Conservation (phyloP, 2,888 invertebrate species). For the Penaeus monodon region DNA sequence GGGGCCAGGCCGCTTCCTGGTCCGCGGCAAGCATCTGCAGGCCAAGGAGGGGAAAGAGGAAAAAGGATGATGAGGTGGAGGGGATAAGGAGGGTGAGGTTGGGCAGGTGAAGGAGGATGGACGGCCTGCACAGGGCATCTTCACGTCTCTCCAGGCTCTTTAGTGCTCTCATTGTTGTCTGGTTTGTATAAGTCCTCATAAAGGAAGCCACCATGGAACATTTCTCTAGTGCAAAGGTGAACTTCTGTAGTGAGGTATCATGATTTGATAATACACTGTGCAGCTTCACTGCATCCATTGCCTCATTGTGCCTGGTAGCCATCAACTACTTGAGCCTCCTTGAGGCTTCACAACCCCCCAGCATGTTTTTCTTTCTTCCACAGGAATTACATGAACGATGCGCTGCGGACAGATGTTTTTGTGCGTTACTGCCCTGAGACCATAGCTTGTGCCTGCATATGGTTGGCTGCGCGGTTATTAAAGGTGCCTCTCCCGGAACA, state of each 20-base stretch:
- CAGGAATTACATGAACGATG: conserved; percentile 99
- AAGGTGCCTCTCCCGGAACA: conserved; percentile 86
- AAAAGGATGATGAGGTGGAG: conserved; percentile 34
- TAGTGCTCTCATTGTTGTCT: conserved; percentile 15
- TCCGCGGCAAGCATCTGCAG: conserved; percentile 24
- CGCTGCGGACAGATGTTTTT: conserved; percentile 95
- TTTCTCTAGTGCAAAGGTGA: conserved; percentile 33
- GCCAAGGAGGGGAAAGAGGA: conserved; percentile 27
- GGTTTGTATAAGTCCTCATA: conserved; percentile 37
- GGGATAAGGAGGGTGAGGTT: conserved; percentile 31
- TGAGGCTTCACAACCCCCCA: conserved; percentile 22
- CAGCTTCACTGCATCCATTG: conserved; percentile 52
- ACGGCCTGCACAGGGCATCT: conserved; percentile 34
- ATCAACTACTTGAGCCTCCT: conserved; percentile 45
- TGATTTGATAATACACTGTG: conserved; percentile 26
- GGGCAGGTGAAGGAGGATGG: conserved; percentile 44
- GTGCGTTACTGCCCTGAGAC: conserved; percentile 95
- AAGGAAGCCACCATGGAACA: conserved; percentile 24
- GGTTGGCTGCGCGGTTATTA: conserved; percentile 90
- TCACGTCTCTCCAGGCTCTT: conserved; percentile 19
- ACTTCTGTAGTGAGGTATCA: conserved; percentile 15
- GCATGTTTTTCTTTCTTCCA: conserved; percentile 64
- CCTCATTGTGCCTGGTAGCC: conserved; percentile 50
- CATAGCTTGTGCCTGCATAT: conserved; percentile 99
- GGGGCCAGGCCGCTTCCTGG: conserved; percentile 20